Conservation (phyloP, 2,888 invertebrate species). For the Eilema depressum region DNA sequence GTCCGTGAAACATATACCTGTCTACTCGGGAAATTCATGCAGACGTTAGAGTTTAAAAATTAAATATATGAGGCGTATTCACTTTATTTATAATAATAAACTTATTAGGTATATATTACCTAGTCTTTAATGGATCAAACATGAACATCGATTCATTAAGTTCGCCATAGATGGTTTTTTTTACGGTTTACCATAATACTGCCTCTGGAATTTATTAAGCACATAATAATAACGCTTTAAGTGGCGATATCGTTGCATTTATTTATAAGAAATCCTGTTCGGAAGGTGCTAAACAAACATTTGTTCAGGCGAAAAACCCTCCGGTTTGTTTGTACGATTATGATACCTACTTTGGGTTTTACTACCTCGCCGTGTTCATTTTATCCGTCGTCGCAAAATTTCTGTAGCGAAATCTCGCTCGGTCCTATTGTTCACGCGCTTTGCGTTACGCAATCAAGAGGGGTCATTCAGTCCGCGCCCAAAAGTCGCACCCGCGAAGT, state of each 20-base stretch:
- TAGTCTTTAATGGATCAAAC: constrained; percentile 25
- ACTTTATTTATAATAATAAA: constrained; percentile 27
- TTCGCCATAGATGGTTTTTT: constrained; percentile 18
- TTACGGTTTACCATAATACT: constrained; percentile 22
- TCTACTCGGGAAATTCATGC: too few species aligned
- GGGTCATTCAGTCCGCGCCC: constrained; percentile 84
- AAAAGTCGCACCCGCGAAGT: constrained; percentile 85
- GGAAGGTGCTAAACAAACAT: constrained; percentile 39
- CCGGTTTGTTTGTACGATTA: constrained; percentile 40
- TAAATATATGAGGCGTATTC: not conserved
- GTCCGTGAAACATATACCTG: too few species aligned
- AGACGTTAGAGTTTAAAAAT: not conserved
- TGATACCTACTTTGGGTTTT: constrained; percentile 38
- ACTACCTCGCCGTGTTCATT: constrained; percentile 29
- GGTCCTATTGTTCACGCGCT: constrained; percentile 63
- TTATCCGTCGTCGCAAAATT: constrained; percentile 31
- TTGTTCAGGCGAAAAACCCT: constrained; percentile 39
- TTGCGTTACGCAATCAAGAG: constrained; percentile 77
- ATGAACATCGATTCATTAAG: constrained; percentile 27
- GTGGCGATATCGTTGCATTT: constrained; percentile 21
- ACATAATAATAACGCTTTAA: constrained; percentile 16
- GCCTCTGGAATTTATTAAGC: constrained; percentile 19
- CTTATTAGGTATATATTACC: too few species aligned
- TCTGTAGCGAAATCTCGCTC: constrained; percentile 41
- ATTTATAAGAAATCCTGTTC: constrained; percentile 39